A percentile compares a stretch with the other conserved stretches of the same genome.
Conservation (phyloP, 2,113 vertebrate species). For the Microcebus ravelobensis region DNA sequence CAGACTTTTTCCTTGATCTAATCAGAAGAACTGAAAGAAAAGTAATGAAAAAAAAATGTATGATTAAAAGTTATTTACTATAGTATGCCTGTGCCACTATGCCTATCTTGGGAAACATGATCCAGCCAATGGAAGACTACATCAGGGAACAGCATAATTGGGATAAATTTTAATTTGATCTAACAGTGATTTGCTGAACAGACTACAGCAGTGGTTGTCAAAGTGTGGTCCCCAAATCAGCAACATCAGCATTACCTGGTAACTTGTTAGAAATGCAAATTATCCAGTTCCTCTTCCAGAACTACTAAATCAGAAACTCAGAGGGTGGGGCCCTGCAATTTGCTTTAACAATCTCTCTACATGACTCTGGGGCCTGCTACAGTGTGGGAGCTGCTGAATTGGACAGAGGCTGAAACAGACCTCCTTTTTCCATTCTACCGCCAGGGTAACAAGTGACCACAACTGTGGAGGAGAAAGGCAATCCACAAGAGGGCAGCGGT, state of each 20-base stretch:
- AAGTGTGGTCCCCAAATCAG: not conserved
- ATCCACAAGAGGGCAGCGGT: accelerated
- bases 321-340: not conserved
- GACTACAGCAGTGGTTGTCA: not conserved
- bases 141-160: not conserved
- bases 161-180: not conserved
- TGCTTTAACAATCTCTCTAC: not conserved
- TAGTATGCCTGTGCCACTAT: no score
- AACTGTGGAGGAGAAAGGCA: not conserved
- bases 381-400: not conserved
- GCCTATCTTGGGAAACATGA: not conserved
- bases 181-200: not conserved
- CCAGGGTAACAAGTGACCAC: not conserved
- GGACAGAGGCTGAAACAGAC: not conserved
- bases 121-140: not conserved
- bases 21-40: not conserved
- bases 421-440: not conserved
- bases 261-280: not conserved
- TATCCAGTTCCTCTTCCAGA: not conserved
- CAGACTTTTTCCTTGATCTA: not conserved
- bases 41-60: not conserved
- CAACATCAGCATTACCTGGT: not conserved
- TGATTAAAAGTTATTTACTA: not conserved
- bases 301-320: not conserved
- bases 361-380: no score